Evolutionary conservation across 2,888 invertebrate species (phyloP), one percentile per base, ranked within the genome.

Genomic region (Oscheius sp.): DNA sequence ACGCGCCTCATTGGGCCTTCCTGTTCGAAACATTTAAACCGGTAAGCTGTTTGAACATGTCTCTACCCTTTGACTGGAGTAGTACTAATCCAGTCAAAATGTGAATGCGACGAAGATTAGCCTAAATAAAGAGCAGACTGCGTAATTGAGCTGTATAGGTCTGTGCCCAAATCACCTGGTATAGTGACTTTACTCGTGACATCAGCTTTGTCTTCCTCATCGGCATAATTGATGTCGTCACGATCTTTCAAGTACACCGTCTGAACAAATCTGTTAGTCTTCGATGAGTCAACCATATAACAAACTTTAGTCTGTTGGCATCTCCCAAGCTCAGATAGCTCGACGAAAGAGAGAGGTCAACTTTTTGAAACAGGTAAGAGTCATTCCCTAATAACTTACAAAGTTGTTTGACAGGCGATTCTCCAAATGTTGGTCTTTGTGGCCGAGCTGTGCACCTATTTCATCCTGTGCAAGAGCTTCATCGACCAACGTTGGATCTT

Each of bases 371-470:
- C 63, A 63, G 63, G 42, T 42, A 42, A 42, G 13, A 7, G 53
- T 7, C 13, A 29, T 3, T 53, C 53, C 50, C 50, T 50, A 50
- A 11, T 1, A 13, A 21, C 7, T 32, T 29, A 32, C 5, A 33
- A 21, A 11, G 33, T 58, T 42, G 29, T 3, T 11, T 33, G 11
- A 32, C 50, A 63, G 63, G 72, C 72, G 2, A 51, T 60, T 60
- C 62, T 77, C 13, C 80, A 80, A 73, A 78, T 77, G 48, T 60
- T 70, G 5, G 65, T 80, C 3, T 80, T 80, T 72, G 76, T 77
- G 9, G 66, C 59, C 10, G 80, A 80, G 60, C 76, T 80, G 35
- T 70, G 78, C 21, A 77, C 78, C n/a, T 78, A 80, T 50, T 80
- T 78, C 58, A 58, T 77, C 7, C 50, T 80, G 1, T 51, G 70